A percentile compares a stretch with the other conserved stretches of the same genome.
Conservation (phyloP, 2,797 vertebrate genomes). For the Sebastes nivosus region DNA sequence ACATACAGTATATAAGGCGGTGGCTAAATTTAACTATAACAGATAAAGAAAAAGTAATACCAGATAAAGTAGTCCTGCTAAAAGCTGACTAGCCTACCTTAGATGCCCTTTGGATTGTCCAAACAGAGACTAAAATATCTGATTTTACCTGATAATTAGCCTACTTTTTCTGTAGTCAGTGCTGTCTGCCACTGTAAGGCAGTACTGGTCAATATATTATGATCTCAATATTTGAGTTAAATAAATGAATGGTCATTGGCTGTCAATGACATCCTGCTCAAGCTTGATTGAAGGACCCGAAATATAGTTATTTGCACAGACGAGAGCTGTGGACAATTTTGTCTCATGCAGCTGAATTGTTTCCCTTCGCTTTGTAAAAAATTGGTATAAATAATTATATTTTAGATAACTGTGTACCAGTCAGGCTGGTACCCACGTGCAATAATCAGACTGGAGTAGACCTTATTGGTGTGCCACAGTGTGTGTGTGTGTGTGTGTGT, state of each 20-base stretch:
- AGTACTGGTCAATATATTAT: neutral
- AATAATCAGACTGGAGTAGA: neutral
- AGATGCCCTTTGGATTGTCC: neutral
- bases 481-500: constrained; percentile 6
- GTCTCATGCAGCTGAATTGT: neutral
- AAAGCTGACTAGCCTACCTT: neutral
- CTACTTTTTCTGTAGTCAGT: neutral
- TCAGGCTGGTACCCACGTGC: neutral
- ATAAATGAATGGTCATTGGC: neutral
- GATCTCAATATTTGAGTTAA: neutral
- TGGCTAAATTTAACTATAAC: neutral
- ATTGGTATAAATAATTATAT: neutral
- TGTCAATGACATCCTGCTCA: neutral
- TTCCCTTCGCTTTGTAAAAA: neutral
- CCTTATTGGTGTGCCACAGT: neutral
- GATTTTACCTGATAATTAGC: neutral
- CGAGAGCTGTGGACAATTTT: neutral
- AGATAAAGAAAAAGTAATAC: neutral
- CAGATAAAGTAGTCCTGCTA: neutral
- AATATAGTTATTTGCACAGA: neutral
- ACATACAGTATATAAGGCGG: neutral
- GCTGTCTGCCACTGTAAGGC: neutral
- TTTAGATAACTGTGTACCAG: neutral
- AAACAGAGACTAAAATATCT: neutral
- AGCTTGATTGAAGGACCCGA: neutral